phyloP scores from a whole-genome alignment of 2,888 invertebrate species.

The Scaptomyza parva region DNA sequence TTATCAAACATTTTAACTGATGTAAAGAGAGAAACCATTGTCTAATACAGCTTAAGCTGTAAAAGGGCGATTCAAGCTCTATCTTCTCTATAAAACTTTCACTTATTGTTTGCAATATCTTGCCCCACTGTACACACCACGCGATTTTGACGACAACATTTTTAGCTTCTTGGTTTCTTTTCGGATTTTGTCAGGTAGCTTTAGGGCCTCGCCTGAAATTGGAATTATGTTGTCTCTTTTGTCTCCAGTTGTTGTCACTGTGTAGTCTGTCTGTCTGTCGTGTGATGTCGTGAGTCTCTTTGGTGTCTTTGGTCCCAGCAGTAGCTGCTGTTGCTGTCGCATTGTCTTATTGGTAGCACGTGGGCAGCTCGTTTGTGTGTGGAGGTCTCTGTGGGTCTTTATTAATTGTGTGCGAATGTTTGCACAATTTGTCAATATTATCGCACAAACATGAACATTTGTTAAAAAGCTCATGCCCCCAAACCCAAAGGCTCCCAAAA shows the following conservation, averaged over 20 bases:
- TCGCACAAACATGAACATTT: slow-evolving; percentile 75
- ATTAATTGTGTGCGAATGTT: slow-evolving; percentile 81
- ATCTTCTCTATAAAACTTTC: neutral
- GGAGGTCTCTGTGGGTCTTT: slow-evolving; percentile 30
- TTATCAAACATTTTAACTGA: no score
- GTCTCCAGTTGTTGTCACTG: slow-evolving; percentile 1
- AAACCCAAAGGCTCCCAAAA: slow-evolving; percentile 11
- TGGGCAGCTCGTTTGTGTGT: slow-evolving; percentile 47
- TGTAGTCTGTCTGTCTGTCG: neutral
- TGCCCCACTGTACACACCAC: slow-evolving; percentile 29
- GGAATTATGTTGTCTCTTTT: slow-evolving; percentile 74
- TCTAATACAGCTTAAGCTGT: no score
- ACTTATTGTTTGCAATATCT: neutral
- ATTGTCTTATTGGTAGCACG: slow-evolving; percentile 54
- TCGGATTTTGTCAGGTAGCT: slow-evolving; percentile 50
- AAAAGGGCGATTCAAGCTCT: no score
- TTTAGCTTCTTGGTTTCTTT: slow-evolving; percentile 42
- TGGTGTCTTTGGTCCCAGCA: slow-evolving; percentile 24
- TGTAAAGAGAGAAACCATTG: neutral
- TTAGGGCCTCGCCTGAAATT: slow-evolving; percentile 43
- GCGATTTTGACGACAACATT: slow-evolving; percentile 43
- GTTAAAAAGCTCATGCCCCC: slow-evolving; percentile 37
- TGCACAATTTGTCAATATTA: slow-evolving; percentile 82
- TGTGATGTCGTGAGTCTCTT: slow-evolving; percentile 18
- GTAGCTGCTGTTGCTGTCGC: slow-evolving; percentile 50